These are phyloP conservation scores for Lacerta bilineata DNA, from an alignment of 2,797 vertebrate species.

Conservation along the genomic window DNA sequence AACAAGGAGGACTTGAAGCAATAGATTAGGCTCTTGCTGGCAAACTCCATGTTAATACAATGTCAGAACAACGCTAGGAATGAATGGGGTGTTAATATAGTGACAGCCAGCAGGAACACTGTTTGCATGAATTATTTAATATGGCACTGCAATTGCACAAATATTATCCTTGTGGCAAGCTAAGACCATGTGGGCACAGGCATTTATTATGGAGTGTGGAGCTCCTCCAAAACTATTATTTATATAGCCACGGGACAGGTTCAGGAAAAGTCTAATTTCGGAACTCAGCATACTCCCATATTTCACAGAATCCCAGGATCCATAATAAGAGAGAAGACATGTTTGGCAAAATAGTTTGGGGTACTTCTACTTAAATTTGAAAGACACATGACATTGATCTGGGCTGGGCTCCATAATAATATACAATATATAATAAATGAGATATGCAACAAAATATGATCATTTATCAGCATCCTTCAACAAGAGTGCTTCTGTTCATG, in stretches of 20 bases:
- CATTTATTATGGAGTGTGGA: constrained; percentile 2
- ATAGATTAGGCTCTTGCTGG: constrained; percentile 44
- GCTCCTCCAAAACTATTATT: constrained; percentile 16
- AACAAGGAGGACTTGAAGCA: constrained; percentile 45
- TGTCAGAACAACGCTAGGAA: constrained; percentile 42
- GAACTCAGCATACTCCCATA: neutral
- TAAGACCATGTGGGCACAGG: neutral
- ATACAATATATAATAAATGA: neutral
- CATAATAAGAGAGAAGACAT: neutral
- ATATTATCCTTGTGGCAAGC: constrained; percentile 43
- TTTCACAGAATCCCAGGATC: neutral
- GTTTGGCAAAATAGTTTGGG: neutral
- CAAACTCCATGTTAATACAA: constrained; percentile 39
- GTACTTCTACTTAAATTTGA: neutral
- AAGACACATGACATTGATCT: neutral
- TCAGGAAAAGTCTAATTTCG: constrained; percentile 3
- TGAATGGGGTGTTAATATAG: constrained; percentile 40
- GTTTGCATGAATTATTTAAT: constrained; percentile 51
- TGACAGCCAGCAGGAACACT: constrained; percentile 41
- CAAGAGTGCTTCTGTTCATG: too few species aligned
- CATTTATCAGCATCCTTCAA: too few species aligned
- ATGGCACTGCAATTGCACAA: constrained; percentile 31
- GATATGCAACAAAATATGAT: neutral
- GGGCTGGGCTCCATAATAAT: neutral
- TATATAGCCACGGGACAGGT: neutral